Conservation (phyloP, 2,797 vertebrate species). For the Taeniopygia guttata region DNA sequence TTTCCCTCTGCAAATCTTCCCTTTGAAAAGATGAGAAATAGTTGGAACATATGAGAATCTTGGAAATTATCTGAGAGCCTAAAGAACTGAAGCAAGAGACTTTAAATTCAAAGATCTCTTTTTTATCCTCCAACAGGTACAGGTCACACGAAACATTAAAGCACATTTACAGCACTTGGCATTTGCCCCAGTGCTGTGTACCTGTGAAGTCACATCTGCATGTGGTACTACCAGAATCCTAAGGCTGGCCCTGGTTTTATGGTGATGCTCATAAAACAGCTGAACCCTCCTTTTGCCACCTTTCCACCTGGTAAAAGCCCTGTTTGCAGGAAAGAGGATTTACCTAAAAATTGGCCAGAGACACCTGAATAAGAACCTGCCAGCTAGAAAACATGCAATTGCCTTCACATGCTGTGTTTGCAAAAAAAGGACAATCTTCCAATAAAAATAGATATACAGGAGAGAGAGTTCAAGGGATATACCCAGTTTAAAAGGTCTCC, state of each 20-base stretch:
- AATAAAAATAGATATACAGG: not conserved
- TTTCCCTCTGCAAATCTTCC: not conserved
- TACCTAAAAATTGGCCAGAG: not conserved
- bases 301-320: not conserved
- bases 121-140: not conserved
- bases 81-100: not conserved
- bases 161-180: not conserved
- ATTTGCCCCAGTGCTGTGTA: not conserved
- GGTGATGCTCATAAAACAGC: not conserved
- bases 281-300: not conserved
- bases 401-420: not conserved
- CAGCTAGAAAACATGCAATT: not conserved
- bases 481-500: not conserved
- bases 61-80: not conserved
- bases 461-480: not conserved
- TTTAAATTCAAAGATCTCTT: not conserved
- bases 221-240: accelerated
- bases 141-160: accelerated
- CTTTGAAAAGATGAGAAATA: not conserved
- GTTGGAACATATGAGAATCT: not conserved
- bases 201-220: not conserved
- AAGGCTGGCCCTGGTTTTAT: accelerated
- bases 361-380: not conserved
- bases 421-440: not conserved
- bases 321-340: not conserved